Evolutionary conservation across 2,888 invertebrate genomes (phyloP), one percentile per base, ranked within the genome.

Genomic region (Sarcophaga rosellei): DNA sequence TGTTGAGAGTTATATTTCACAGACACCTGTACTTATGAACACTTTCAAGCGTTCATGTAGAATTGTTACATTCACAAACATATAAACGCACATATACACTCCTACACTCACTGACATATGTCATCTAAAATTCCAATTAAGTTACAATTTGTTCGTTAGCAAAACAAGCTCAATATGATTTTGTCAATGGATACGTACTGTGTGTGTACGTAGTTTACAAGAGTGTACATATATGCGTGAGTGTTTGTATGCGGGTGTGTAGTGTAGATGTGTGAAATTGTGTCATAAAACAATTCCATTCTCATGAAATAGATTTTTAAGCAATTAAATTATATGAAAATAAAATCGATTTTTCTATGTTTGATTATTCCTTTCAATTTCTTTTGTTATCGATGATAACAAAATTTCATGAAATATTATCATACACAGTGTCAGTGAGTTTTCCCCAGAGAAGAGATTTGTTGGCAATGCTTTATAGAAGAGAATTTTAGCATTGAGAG

Each of bases 81-180:
- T n/a, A 73, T 21, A 61, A 23, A 47, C 53, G 61, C 57, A 57
- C 8, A 8, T 17, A 72, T 25, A 68, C 35, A 75, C 69, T 44
- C 59, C 25, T n/a, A 12, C 53, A 74, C 65, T 61, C 15, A 10
- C 21, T 62, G n/a, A 73, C 68, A 68, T 15, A n/a, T 73, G 74
- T 45, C 75, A 75, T 66, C 78, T 72, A 68, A 85, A 81, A 85
- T 79, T 82, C 85, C 85, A 85, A 85, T 85, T 85, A 82, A 78
- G 70, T 70, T 70, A 82, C 81, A 85, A 79, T 82, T 81, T 81
- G 53, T 85, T 73, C 66, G 66, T 72, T 82, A 62, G 62, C 53
- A 62, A 76, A 72, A 66, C 44, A 72, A 65, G 21, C 65, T 70
- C 65, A 68, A 72, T 72, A 57, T 74, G 73, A 70, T 70, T 63